A percentile compares a stretch with the other conserved stretches of the same genome.
Conservation (phyloP, 2,113 vertebrate genomes). For the Etheostoma cragini region DNA sequence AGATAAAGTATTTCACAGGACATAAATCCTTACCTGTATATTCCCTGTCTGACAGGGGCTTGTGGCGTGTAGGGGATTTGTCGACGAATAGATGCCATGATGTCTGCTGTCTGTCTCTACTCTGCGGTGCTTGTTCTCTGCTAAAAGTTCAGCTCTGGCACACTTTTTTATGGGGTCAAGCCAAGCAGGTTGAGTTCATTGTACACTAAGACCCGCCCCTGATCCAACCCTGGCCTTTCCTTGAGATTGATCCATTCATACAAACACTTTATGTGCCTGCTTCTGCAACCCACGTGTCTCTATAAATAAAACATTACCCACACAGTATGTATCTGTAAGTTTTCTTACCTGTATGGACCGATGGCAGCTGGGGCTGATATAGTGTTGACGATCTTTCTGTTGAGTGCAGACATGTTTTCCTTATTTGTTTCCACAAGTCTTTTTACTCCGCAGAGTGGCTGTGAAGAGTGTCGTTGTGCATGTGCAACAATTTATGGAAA, state of each 20-base stretch:
- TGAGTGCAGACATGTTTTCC: slow-evolving; percentile 59
- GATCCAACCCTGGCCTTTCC: slow-evolving; percentile 19
- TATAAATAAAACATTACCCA: background rate
- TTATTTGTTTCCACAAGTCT: background rate
- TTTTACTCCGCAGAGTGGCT: too few relatives aligned
- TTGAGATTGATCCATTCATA: background rate
- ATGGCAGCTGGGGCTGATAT: slow-evolving; percentile 76
- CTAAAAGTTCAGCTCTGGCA: slow-evolving; percentile 11
- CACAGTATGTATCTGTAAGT: too few relatives aligned
- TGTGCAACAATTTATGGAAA: background rate
- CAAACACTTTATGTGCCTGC: background rate
- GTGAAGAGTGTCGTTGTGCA: background rate
- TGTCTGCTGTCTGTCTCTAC: background rate
- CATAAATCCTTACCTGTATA: slow-evolving; percentile 81
- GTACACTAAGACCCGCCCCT: slow-evolving; percentile 63
- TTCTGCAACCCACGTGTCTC: slow-evolving; percentile 5
- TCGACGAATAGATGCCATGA: slow-evolving; percentile 75
- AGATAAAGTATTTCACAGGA: background rate
- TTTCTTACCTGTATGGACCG: slow-evolving; percentile 81
- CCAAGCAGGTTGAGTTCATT: slow-evolving; percentile 44
- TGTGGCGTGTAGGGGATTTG: slow-evolving; percentile 73
- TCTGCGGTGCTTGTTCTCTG: background rate
- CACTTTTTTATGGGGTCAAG: background rate
- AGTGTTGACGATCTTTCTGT: slow-evolving; percentile 70
- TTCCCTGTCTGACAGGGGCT: slow-evolving; percentile 81